Percentiles rank a stretch among this genome's conserved stretches.
Conservation (phyloP, 2,888 invertebrate species). For the Nomada ruficornis region DNA sequence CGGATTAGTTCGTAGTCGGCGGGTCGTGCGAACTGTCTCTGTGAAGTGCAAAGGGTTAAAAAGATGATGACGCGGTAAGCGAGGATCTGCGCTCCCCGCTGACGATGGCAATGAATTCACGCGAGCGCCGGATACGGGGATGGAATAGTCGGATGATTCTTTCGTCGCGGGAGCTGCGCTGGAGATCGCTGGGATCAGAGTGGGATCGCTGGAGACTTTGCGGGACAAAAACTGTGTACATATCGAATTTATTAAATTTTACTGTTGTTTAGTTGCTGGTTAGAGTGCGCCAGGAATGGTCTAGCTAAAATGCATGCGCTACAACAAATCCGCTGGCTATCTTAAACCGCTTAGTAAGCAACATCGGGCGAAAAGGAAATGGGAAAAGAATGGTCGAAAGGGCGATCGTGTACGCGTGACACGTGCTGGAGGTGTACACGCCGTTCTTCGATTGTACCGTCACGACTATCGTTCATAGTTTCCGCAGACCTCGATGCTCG, state of each 20-base stretch:
- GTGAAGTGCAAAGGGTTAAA: conserved; percentile 7
- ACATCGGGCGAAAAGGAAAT: conserved; percentile 42
- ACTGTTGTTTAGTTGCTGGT: conserved; percentile 63
- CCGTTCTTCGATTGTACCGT: conserved; percentile 16
- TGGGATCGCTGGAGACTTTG: conserved; percentile 1
- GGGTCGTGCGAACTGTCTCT: conserved; percentile 5
- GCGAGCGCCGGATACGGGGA: neutral
- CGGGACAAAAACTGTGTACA: conserved; percentile 57
- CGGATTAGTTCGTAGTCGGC: too few species aligned
- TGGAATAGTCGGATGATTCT: conserved; percentile 3
- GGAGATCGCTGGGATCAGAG: neutral
- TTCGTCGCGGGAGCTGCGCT: neutral
- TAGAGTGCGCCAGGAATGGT: conserved; percentile 70
- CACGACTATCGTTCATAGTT: neutral
- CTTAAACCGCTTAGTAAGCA: conserved; percentile 69
- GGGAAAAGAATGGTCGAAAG: conserved; percentile 38
- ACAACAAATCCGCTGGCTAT: conserved; percentile 77
- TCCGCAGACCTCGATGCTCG: neutral
- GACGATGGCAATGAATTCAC: neutral
- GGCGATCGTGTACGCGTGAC: neutral
- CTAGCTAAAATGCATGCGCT: conserved; percentile 80
- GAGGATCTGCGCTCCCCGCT: neutral
- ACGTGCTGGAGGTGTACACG: conserved; percentile 16
- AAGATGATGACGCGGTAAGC: neutral
- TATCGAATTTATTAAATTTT: conserved; percentile 69